These are phyloP conservation scores for Drosophila takahashii DNA, from an alignment of 1,140 invertebrate species.

Conservation along the genomic window DNA sequence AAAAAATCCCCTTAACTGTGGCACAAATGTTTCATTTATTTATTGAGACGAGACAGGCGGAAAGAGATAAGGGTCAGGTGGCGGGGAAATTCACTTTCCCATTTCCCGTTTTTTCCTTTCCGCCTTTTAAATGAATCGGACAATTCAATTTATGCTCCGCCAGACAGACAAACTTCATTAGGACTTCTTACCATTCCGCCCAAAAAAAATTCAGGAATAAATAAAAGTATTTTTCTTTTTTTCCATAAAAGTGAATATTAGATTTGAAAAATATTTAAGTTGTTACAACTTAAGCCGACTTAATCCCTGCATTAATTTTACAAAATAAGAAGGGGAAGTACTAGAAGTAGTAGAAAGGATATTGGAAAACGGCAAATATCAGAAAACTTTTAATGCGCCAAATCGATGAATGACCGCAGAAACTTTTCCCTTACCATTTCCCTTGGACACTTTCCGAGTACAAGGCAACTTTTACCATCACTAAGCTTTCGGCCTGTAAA, in stretches of 20 bases:
- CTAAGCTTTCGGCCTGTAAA: conserved; percentile 64
- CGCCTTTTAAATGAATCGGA: conserved; percentile 77
- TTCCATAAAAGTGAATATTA: background rate
- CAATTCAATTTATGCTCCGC: conserved; percentile 76
- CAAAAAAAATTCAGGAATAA: conserved; percentile 6
- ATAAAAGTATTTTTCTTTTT: conserved; percentile 26
- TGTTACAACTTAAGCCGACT: conserved; percentile 1
- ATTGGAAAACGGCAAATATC: conserved; percentile 72
- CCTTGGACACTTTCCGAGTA: conserved; percentile 70
- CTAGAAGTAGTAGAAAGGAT: conserved; percentile 11
- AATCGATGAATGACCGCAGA: conserved; percentile 79
- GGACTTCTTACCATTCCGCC: conserved; percentile 1
- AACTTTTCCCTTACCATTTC: conserved; percentile 34
- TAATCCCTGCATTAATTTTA: conserved; percentile 5
- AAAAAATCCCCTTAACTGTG: conserved; percentile 70
- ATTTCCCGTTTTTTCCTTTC: conserved; percentile 50
- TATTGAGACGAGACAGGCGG: conserved; percentile 68
- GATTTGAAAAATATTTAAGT: conserved; percentile 5
- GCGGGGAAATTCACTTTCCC: conserved; percentile 61
- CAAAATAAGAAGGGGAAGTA: conserved; percentile 4
- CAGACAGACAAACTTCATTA: conserved; percentile 74
- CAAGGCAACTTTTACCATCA: conserved; percentile 64
- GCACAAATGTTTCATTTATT: conserved; percentile 82
- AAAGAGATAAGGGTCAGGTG: conserved; percentile 16
- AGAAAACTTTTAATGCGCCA: conserved; percentile 79